phyloP scores from a whole-genome alignment of 2,888 invertebrate genomes.

The Hyles lineata region DNA sequence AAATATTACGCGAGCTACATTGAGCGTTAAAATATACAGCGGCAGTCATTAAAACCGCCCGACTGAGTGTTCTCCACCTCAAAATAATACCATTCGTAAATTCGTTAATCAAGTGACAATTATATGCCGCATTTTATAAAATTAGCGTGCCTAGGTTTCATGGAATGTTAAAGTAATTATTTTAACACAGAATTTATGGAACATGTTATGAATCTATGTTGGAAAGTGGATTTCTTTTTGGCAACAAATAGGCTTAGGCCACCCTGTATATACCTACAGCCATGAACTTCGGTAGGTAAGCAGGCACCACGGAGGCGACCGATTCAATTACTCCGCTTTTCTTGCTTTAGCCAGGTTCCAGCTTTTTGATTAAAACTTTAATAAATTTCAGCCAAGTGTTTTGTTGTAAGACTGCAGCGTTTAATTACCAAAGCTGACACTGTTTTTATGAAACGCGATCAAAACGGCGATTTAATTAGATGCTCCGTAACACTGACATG shows the following conservation, averaged over 20 bases:
- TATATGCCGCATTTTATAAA: conserved; percentile 20
- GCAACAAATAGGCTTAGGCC: conserved; percentile 41
- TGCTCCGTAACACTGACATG: neutral
- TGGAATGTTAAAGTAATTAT: neutral
- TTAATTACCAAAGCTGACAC: conserved; percentile 44
- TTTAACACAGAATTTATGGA: neutral
- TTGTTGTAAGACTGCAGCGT: conserved; percentile 45
- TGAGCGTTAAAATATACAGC: conserved; percentile 46
- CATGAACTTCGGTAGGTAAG: conserved; percentile 32
- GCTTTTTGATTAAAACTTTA: conserved; percentile 57
- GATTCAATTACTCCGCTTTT: conserved; percentile 54
- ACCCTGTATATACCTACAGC: conserved; percentile 31
- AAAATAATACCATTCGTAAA: conserved; percentile 28
- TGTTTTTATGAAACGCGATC: conserved; percentile 31
- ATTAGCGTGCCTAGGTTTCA: neutral
- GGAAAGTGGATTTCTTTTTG: conserved; percentile 27
- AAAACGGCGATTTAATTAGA: neutral
- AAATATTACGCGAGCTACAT: conserved; percentile 47
- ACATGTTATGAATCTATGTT: conserved; percentile 36
- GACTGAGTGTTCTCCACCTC: conserved; percentile 42
- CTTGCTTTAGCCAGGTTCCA: conserved; percentile 45
- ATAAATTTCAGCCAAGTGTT: conserved; percentile 49
- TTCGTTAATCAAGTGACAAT: conserved; percentile 36
- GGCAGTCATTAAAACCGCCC: conserved; percentile 46
- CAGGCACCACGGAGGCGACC: conserved; percentile 44